Conservation (phyloP, 2,888 invertebrate species). For the Homarus gammarus region DNA sequence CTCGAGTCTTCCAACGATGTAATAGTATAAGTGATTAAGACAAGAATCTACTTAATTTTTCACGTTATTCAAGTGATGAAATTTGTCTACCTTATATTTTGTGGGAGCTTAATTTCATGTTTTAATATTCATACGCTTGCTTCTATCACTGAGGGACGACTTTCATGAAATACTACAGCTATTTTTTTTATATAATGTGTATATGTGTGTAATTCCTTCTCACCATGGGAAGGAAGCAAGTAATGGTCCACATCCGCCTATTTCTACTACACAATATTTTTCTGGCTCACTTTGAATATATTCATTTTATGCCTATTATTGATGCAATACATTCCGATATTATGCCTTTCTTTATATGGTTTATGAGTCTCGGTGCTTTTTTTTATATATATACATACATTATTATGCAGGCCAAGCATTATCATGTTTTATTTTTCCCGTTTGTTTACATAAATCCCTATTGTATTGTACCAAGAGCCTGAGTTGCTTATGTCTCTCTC, state of each 20-base stretch:
- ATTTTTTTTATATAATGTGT: neutral
- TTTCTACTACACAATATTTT: slow-evolving; percentile 4
- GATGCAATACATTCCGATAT: slow-evolving; percentile 32
- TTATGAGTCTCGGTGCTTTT: slow-evolving; percentile 41
- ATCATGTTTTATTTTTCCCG: slow-evolving; percentile 14
- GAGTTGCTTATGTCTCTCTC: neutral
- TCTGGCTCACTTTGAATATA: neutral
- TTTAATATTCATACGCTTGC: no score
- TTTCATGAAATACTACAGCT: neutral
- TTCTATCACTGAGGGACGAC: no score
- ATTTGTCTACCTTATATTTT: no score
- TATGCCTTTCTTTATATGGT: slow-evolving; percentile 10
- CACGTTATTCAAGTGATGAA: no score
- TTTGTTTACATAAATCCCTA: slow-evolving; percentile 17
- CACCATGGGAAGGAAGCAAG: no score
- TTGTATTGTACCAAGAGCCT: slow-evolving; percentile 2
- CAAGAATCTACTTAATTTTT: no score
- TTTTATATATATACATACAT: no score
- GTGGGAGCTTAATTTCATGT: no score
- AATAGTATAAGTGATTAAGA: no score
- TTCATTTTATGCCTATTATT: slow-evolving; percentile 6
- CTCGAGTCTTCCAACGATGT: no score
- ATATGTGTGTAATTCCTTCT: neutral
- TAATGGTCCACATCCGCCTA: neutral
- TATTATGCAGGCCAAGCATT: slow-evolving; percentile 30